Evolutionary conservation across 2,113 vertebrate genomes (phyloP).

Genomic region (Melanostigma gelatinosum): DNA sequence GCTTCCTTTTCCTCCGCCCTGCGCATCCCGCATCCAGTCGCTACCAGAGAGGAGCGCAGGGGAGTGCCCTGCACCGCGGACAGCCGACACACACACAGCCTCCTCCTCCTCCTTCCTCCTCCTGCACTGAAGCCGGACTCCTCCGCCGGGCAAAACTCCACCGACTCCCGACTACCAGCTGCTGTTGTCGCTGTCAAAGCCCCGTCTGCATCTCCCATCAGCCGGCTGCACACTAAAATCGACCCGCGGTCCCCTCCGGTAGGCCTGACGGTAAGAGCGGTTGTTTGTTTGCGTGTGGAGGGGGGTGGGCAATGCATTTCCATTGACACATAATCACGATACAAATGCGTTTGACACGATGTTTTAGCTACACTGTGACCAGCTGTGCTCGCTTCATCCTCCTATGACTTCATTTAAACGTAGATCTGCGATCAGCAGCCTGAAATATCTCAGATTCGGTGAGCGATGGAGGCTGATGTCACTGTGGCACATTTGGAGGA

Average conservation of each 20-base stretch:
- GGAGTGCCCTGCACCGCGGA: constrained; percentile 59
- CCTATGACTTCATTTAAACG: background rate
- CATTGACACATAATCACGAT: constrained; percentile 13
- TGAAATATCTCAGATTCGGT: background rate
- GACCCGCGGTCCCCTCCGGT: constrained; percentile 41
- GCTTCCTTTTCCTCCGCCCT: constrained; percentile 48
- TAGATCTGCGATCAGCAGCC: background rate
- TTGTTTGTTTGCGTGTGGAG: background rate
- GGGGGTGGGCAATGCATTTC: background rate
- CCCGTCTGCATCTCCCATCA: constrained; percentile 16
- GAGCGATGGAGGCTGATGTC: constrained; percentile 28
- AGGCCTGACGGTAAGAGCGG: constrained; percentile 67
- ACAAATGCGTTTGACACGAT: background rate
- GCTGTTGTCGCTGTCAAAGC: background rate
- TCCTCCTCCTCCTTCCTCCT: constrained; percentile 30
- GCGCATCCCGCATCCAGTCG: constrained; percentile 64
- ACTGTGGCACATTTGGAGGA: background rate
- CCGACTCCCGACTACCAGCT: constrained; percentile 22
- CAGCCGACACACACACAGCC: constrained; percentile 26
- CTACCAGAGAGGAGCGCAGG: constrained; percentile 59
- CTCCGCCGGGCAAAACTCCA: constrained; percentile 31
- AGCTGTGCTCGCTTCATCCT: background rate
- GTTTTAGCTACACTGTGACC: background rate
- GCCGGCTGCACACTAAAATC: constrained; percentile 21
- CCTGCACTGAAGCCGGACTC: constrained; percentile 26